A percentile compares a stretch with the other conserved stretches of the same genome.
Conservation (phyloP, 2,888 invertebrate genomes). For the Dolichopus griseipennis region DNA sequence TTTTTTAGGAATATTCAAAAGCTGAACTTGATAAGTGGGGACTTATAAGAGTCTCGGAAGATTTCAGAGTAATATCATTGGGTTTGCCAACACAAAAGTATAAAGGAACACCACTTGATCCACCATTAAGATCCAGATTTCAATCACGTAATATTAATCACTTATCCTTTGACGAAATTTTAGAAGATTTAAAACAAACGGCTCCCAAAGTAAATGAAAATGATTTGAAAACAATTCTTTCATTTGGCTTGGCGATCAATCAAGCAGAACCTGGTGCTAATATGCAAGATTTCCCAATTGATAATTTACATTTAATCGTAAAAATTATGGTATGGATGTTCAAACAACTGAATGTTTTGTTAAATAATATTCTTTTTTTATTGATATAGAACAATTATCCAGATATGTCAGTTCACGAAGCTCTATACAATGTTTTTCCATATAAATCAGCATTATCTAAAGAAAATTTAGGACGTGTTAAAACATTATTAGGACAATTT, state of each 20-base stretch:
- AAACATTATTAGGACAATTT: constrained; percentile 59
- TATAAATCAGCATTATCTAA: constrained; percentile 67
- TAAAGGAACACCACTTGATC: constrained; percentile 88
- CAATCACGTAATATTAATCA: constrained; percentile 77
- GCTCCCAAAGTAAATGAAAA: constrained; percentile 49
- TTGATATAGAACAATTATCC: constrained; percentile 61
- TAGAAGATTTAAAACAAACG: constrained; percentile 43
- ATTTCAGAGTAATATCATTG: constrained; percentile 88
- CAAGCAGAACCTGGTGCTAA: constrained; percentile 59
- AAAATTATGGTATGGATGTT: constrained; percentile 32
- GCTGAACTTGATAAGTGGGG: constrained; percentile 77
- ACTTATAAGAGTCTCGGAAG: constrained; percentile 82
- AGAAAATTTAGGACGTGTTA: constrained; percentile 65
- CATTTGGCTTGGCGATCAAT: constrained; percentile 69
- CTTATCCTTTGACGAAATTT: constrained; percentile 45
- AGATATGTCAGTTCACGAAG: constrained; percentile 54
- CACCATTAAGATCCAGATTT: constrained; percentile 88
- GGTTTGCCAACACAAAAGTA: constrained; percentile 83
- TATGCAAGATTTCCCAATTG: constrained; percentile 85
- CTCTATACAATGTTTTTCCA: constrained; percentile 74
- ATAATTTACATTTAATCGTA: constrained; percentile 61
- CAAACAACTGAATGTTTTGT: neutral
- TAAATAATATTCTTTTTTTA: neutral
- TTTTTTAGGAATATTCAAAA: constrained; percentile 60
- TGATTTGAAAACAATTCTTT: constrained; percentile 46